A percentile compares a stretch with the other conserved stretches of the same genome.
Evolutionary conservation across 1,140 invertebrate genomes (phyloP).

Genomic region (Drosophila pruinosa): DNA sequence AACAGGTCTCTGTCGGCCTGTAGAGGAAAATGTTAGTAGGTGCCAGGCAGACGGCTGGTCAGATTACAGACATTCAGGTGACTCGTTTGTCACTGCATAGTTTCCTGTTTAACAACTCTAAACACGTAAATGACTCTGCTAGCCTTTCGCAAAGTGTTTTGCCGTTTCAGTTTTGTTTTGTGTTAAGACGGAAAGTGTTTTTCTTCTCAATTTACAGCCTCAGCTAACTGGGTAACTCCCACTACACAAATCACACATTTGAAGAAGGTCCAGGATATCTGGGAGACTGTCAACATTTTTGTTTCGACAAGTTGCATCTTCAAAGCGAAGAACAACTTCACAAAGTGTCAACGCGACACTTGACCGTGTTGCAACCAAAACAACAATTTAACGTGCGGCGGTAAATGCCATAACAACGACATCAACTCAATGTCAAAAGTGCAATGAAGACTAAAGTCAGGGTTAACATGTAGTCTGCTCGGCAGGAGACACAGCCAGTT

Average conservation of each 20-base stretch:
- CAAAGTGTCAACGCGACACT: conserved; percentile 72
- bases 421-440: conserved; percentile 79
- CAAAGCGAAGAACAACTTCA: conserved; percentile 12
- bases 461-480: conserved; percentile 48
- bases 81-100: conserved; percentile 57
- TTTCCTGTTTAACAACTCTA: conserved; percentile 74
- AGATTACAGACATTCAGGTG: conserved; percentile 40
- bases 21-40: conserved; percentile 47
- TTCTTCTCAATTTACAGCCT: conserved; percentile 19
- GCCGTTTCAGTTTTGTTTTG: conserved; percentile 40
- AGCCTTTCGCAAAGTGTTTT: conserved; percentile 60
- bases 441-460: conserved; percentile 77
- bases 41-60: conserved; percentile 34
- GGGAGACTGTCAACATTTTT: not conserved
- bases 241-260: too few species aligned
- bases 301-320: conserved; percentile 4
- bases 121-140: conserved; percentile 59
- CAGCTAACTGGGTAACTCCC: not conserved
- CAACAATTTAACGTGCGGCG: conserved; percentile 38
- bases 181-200: conserved; percentile 75
- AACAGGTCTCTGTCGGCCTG: conserved; percentile 23
- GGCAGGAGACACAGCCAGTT: conserved; percentile 20
- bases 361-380: conserved; percentile 64
- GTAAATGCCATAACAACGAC: conserved; percentile 20
- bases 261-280: conserved; percentile 8